A percentile compares a stretch with the other conserved stretches of the same genome.
Evolutionary conservation across 2,888 invertebrate species (phyloP).

Genomic region (Latrodectus elegans): DNA sequence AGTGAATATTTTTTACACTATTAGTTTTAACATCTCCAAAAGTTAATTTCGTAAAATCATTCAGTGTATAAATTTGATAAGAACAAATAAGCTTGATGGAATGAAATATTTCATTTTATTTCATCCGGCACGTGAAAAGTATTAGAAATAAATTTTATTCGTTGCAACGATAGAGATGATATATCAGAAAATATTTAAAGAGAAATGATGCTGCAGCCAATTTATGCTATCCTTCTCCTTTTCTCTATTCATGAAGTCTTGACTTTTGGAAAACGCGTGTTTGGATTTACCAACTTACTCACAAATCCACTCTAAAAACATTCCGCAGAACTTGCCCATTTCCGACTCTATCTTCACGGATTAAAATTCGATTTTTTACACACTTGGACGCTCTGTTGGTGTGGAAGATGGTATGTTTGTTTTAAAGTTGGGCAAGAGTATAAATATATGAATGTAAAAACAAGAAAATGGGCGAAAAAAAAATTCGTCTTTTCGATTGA

Average conservation of each 20-base stretch:
- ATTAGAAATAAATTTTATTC: too few species aligned
- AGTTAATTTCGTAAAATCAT: too few species aligned
- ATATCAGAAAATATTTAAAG: not conserved
- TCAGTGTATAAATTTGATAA: too few species aligned
- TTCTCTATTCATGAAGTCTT: conserved; percentile 9
- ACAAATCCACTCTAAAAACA: not conserved
- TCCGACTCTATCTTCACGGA: conserved; percentile 5
- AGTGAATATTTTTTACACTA: too few species aligned
- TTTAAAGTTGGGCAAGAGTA: too few species aligned
- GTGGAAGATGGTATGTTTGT: too few species aligned
- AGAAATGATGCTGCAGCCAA: conserved; percentile 16
- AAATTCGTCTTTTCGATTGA: not conserved
- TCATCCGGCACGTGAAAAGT: too few species aligned
- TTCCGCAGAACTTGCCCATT: not conserved
- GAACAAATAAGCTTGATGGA: too few species aligned
- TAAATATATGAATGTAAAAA: not conserved
- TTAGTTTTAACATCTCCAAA: too few species aligned
- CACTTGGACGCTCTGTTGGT: not conserved
- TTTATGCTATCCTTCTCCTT: not conserved
- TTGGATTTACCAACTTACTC: conserved; percentile 5
- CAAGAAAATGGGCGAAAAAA: not conserved
- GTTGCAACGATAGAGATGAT: too few species aligned
- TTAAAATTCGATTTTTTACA: conserved; percentile 41
- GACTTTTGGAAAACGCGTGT: not conserved
- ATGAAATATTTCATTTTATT: too few species aligned